These are phyloP conservation scores for Tolmerus cingulatus DNA, from an alignment of 2,888 invertebrate species.

Conservation along the genomic window DNA sequence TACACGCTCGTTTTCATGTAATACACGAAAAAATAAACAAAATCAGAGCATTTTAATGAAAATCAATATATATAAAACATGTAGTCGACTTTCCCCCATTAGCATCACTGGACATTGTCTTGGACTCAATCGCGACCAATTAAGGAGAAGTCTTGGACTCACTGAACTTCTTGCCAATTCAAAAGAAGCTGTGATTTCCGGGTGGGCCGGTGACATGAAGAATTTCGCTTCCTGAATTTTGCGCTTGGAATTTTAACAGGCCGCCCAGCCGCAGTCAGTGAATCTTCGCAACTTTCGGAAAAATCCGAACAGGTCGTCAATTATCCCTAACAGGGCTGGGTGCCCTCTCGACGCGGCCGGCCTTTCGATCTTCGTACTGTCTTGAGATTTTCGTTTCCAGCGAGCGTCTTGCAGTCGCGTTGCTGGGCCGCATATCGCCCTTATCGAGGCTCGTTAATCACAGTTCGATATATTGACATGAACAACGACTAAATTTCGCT, in stretches of 20 bases:
- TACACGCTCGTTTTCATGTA: too few species aligned
- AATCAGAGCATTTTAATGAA: too few species aligned
- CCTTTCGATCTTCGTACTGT: not conserved
- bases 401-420: not conserved
- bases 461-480: constrained; percentile 34
- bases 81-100: not conserved
- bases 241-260: not conserved
- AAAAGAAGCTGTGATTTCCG: not conserved
- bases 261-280: not conserved
- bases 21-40: too few species aligned
- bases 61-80: too few species aligned
- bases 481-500: constrained; percentile 37
- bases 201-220: not conserved
- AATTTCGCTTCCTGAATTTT: not conserved
- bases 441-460: constrained; percentile 42
- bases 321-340: constrained; percentile 6
- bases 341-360: not conserved
- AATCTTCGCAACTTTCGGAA: not conserved
- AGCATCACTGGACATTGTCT: not conserved
- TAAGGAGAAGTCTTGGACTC: not conserved
- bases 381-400: not conserved
- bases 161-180: not conserved
- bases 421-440: not conserved
- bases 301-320: not conserved
- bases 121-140: not conserved